These are phyloP conservation scores for Tursiops truncatus DNA, from an alignment of 2,113 vertebrate genomes.

Conservation along the genomic window DNA sequence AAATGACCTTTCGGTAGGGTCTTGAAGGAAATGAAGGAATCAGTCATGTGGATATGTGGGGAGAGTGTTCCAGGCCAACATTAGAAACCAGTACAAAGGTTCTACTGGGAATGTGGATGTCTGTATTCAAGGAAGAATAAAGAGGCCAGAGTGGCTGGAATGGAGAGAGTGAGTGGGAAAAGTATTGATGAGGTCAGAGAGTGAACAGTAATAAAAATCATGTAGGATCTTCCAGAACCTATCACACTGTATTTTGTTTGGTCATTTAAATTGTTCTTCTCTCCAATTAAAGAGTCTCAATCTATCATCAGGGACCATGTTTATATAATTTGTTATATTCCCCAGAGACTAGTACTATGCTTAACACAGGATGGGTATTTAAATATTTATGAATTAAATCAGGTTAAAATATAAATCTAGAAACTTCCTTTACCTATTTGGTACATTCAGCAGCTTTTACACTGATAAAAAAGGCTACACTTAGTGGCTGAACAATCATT, in stretches of 20 bases:
- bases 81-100: background rate
- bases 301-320: background rate
- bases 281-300: background rate
- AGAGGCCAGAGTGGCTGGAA: background rate
- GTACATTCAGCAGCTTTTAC: background rate
- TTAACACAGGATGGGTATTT: background rate
- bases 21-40: background rate
- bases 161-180: background rate
- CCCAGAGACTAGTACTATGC: background rate
- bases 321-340: background rate
- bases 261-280: background rate
- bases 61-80: background rate
- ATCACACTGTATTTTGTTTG: background rate
- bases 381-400: constrained; percentile 1
- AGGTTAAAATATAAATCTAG: background rate
- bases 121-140: background rate
- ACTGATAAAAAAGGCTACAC: background rate
- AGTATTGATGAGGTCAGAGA: background rate
- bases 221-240: background rate
- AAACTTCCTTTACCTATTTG: background rate
- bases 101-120: background rate
- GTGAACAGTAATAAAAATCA: background rate
- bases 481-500: background rate
- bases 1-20: background rate
- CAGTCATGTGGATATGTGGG: background rate